Base-by-base conservation (phyloP, 2,113 vertebrate species). In the Protobothrops mucrosquamatus region DNA sequence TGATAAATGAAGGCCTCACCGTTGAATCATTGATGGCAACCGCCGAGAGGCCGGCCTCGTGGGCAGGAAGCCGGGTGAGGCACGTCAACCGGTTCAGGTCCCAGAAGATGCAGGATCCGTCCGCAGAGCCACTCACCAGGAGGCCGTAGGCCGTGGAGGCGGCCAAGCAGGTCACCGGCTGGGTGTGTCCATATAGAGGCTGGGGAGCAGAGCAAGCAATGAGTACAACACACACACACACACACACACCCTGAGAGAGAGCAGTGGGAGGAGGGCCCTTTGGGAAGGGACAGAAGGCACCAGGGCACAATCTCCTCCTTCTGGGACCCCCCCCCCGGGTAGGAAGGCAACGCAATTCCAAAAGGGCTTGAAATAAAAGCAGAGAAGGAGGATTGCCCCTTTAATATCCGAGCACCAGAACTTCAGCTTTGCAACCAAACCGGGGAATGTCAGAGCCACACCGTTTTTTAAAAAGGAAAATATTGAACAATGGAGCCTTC, bases 91-190 rank as follows among this genome's bases (percentile, higher is more conserved):
- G 97, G 93, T 99, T 98, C 95, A 99, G 93, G 96, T 99, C 99
- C 99, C 99, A 99, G 88, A 99, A 96, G 96, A 98, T 99, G 95
- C 99, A 99, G 1, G 98, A 99, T 92, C 97, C 96, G 96, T 99
- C 99, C 88, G 95, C 87, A 0, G 99, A 99, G 91, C 99, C 99
- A 48, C 99, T 99, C 92, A 99, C 98, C 1, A 99, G 97, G 90
- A 99, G 94, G 90, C 97, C 97, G 95, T 99, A 98, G 87, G 97
- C 92, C 92, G 98, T 96, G 0, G 99, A 99, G 0, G 97, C 98
- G 52, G 98, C 98, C 96, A 99, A 96, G 95, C 99, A 99, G 0
- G 98, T 99, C 96, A 99, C 99, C 0, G 98, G 95, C 55, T 98
- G 98, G 2, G 97, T 98, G 96, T 99, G 99, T 54, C 99, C 99